Percentiles rank a stretch among this genome's conserved stretches.
These are phyloP conservation scores for Temnopleurus reevesii DNA, from an alignment of 53 echinoderm and acorn worm species.

Conservation along the genomic window DNA sequence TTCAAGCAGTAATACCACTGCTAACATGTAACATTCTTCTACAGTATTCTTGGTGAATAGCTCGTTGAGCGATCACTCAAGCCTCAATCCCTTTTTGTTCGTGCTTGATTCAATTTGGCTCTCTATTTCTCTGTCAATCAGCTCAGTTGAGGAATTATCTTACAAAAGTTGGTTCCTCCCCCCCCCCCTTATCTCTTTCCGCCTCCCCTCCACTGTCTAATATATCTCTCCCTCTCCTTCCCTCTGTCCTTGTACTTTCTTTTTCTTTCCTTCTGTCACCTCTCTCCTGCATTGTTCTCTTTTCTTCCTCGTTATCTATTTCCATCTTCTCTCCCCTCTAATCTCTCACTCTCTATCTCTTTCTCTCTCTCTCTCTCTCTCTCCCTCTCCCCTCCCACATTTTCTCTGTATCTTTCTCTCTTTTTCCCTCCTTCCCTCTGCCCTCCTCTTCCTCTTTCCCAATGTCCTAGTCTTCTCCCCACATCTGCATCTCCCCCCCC, in stretches of 20 bases:
- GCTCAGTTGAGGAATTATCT: not conserved
- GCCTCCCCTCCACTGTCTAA: too few species aligned
- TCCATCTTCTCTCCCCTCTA: not conserved
- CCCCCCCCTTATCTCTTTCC: not conserved
- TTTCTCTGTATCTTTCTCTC: not conserved
- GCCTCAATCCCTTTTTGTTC: not conserved
- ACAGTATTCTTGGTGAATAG: not conserved
- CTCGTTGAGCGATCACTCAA: conserved; percentile 8
- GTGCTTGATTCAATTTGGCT: not conserved
- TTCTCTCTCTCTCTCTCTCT: not conserved
- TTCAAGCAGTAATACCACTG: not conserved
- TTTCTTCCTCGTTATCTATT: not conserved
- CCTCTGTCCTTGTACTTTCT: not conserved
- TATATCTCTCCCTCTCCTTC: not conserved
- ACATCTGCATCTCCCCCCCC: not conserved
- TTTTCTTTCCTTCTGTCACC: not conserved
- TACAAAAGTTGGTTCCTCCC: not conserved
- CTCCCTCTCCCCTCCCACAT: not conserved
- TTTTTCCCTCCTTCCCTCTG: not conserved
- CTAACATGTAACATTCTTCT: not conserved
- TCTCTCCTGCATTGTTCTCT: not conserved
- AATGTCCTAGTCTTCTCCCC: not conserved
- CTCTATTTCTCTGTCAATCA: not conserved
- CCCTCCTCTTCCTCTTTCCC: not conserved
- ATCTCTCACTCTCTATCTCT: not conserved